These are phyloP conservation scores for Chrysocyon brachyurus DNA, from an alignment of 2,797 vertebrate species.

Conservation along the genomic window DNA sequence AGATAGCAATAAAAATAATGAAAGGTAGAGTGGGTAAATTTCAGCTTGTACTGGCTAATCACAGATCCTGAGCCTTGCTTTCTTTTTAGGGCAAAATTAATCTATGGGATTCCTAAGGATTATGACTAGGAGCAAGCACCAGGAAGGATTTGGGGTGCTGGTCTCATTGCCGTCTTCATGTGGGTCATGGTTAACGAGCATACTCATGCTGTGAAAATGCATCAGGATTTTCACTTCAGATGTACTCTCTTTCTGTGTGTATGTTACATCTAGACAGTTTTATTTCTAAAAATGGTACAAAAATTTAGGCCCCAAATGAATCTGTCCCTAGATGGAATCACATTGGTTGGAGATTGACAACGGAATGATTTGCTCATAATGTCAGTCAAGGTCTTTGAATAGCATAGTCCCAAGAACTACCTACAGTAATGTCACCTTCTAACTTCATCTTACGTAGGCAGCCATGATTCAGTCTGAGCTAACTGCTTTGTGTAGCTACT, in stretches of 20 bases:
- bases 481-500: neutral
- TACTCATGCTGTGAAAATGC: neutral
- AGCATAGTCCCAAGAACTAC: neutral
- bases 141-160: neutral
- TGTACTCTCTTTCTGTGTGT: neutral
- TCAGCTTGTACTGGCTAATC: neutral
- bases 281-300: neutral
- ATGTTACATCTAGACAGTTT: neutral
- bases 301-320: neutral
- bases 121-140: neutral
- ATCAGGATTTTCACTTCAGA: neutral
- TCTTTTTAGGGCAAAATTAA: neutral
- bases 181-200: neutral
- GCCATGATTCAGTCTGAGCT: neutral
- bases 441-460: accelerated
- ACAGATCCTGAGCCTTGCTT: neutral
- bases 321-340: neutral
- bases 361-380: no score
- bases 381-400: neutral
- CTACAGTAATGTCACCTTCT: neutral
- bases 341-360: neutral
- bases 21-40: neutral
- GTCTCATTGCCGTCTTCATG: neutral
- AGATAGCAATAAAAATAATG: neutral
- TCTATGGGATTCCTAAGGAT: neutral